Percentiles rank a stretch among this genome's conserved stretches.
Evolutionary conservation across 2,113 vertebrate species (phyloP).

Genomic region (Neogobius melanostomus): DNA sequence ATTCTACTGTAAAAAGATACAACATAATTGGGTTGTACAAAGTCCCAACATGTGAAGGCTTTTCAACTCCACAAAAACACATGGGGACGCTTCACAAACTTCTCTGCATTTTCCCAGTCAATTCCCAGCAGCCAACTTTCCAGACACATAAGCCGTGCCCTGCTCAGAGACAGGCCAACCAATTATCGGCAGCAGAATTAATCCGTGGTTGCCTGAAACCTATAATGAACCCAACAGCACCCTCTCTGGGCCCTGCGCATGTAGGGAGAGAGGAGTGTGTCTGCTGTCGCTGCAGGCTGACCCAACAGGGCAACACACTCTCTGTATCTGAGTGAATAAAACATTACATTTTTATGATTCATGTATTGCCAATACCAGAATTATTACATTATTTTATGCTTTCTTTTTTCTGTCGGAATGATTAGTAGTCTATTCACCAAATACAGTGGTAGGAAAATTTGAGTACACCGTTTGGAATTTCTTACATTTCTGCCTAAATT

Average conservation of each 20-base stretch:
- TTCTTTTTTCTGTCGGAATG: no score
- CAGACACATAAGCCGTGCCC: conserved; percentile 42
- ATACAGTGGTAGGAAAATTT: no score
- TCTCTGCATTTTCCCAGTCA: conserved; percentile 29
- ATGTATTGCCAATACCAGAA: no score
- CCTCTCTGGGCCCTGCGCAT: conserved; percentile 57
- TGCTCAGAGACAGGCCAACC: conserved; percentile 55
- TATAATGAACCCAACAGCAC: conserved; percentile 69
- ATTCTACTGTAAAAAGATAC: not conserved
- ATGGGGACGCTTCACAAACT: conserved; percentile 8
- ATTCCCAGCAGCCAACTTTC: conserved; percentile 39
- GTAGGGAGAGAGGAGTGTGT: conserved; percentile 28
- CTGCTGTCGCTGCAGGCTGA: conserved; percentile 20
- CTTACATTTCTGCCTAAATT: no score
- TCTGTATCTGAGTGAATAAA: conserved; percentile 40
- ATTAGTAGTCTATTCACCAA: no score
- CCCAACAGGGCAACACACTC: conserved; percentile 24
- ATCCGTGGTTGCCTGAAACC: conserved; percentile 51
- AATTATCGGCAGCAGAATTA: conserved; percentile 59
- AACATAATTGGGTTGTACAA: not conserved
- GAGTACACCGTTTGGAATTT: no score
- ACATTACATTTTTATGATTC: not conserved
- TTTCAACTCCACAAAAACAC: not conserved
- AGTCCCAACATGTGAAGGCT: conserved; percentile 3
- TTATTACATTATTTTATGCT: no score